Evolutionary conservation across 92 coral and sea anemone species (phyloP).

Genomic region (Anthopleura xanthogrammica): DNA sequence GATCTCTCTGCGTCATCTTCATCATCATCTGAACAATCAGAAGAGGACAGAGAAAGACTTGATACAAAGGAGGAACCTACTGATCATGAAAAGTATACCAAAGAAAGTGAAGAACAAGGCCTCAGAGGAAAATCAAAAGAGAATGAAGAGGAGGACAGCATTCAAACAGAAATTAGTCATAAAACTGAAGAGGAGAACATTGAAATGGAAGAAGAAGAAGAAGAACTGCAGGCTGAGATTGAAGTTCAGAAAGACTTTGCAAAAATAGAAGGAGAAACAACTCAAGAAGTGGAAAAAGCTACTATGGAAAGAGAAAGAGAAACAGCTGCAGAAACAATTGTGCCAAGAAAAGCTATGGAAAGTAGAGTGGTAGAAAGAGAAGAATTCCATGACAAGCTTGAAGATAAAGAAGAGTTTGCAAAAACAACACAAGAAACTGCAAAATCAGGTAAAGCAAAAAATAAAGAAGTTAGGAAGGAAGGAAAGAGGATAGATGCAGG

Average conservation of each 20-base stretch:
- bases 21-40: conserved; percentile 38
- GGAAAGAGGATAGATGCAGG: no score
- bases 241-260: not conserved
- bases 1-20: conserved; percentile 70
- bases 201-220: not conserved
- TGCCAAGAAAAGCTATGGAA: no score
- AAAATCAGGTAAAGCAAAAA: no score
- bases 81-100: not conserved
- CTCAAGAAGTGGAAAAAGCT: not conserved
- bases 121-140: not conserved
- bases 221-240: not conserved
- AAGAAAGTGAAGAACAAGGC: not conserved
- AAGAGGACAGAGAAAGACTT: not conserved
- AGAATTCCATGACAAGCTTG: no score
- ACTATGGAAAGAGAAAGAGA: not conserved
- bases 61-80: not conserved
- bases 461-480: no score
- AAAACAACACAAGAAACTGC: no score
- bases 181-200: not conserved
- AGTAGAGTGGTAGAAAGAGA: no score
- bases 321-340: not conserved
- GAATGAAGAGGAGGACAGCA: conserved; percentile 16
- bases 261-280: no score
- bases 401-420: no score
- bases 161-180: not conserved